These are phyloP conservation scores for Pterostichus niger DNA, from an alignment of 2,888 invertebrate genomes.

Conservation along the genomic window DNA sequence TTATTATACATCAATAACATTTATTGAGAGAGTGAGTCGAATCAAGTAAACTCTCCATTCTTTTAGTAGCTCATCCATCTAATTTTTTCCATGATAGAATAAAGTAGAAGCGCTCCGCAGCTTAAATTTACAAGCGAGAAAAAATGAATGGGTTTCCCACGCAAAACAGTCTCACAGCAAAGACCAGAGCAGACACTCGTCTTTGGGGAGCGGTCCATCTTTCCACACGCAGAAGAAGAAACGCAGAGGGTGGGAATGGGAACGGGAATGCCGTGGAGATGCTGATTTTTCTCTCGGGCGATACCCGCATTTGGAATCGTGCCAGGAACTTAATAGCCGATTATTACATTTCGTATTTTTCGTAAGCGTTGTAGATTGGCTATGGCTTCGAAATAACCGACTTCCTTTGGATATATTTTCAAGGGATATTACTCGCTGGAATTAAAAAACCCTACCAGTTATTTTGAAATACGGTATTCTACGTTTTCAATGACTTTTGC, in stretches of 20 bases:
- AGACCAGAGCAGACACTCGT: slow-evolving; percentile 34
- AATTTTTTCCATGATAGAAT: slow-evolving; percentile 16
- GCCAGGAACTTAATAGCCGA: slow-evolving; percentile 62
- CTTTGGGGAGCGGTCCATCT: slow-evolving; percentile 33
- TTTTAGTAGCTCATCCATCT: slow-evolving; percentile 38
- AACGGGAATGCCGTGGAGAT: neutral
- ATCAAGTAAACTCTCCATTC: slow-evolving; percentile 20
- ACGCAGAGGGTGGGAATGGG: too few species aligned
- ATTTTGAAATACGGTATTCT: slow-evolving; percentile 18
- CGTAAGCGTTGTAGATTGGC: slow-evolving; percentile 47
- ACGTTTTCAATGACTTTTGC: neutral
- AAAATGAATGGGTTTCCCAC: slow-evolving; percentile 47
- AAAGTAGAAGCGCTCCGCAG: slow-evolving; percentile 30
- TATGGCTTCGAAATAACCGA: slow-evolving; percentile 38
- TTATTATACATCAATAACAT: neutral
- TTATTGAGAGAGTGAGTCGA: slow-evolving; percentile 15
- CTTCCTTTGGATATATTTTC: slow-evolving; percentile 40
- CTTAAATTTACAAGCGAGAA: slow-evolving; percentile 49
- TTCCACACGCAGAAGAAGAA: slow-evolving; percentile 13
- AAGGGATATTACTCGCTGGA: slow-evolving; percentile 42
- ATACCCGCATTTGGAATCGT: slow-evolving; percentile 17
- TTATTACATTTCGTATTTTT: slow-evolving; percentile 62
- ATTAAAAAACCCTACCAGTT: slow-evolving; percentile 33
- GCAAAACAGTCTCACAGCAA: slow-evolving; percentile 27
- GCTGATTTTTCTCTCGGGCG: slow-evolving; percentile 50